phyloP scores from a whole-genome alignment of 2,888 invertebrate genomes.

The Byasa hedistus region DNA sequence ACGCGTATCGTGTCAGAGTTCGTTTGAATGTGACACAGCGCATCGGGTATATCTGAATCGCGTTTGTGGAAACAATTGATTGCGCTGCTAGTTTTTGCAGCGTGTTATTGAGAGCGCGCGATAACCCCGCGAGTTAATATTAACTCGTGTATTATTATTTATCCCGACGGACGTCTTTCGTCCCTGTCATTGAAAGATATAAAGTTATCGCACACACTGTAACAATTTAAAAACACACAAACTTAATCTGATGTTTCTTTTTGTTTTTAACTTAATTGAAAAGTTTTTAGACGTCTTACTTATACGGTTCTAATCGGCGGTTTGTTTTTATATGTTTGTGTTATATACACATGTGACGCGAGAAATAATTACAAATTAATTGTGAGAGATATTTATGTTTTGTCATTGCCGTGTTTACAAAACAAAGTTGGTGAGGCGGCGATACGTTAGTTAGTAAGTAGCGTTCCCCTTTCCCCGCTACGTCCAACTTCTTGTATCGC shows the following conservation, averaged over 20 bases:
- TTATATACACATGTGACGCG: slow-evolving; percentile 42
- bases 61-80: slow-evolving; percentile 8
- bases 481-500: slow-evolving; percentile 39
- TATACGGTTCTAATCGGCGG: slow-evolving; percentile 3
- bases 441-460: slow-evolving; percentile 47
- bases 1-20: no score
- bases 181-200: slow-evolving; percentile 18
- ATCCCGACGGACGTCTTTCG: neutral
- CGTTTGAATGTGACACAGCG: no score
- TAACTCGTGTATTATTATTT: slow-evolving; percentile 20
- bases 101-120: slow-evolving; percentile 20
- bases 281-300: neutral
- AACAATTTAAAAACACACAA: neutral
- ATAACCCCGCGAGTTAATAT: slow-evolving; percentile 21
- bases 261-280: neutral
- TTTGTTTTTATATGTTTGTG: slow-evolving; percentile 36
- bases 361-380: slow-evolving; percentile 56
- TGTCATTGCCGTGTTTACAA: slow-evolving; percentile 60
- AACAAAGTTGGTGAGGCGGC: slow-evolving; percentile 61
- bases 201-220: neutral
- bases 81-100: slow-evolving; percentile 3
- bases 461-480: slow-evolving; percentile 50
- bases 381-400: slow-evolving; percentile 66
- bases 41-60: no score
- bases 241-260: neutral